These are phyloP conservation scores for Dasyornis broadbenti DNA, from an alignment of 2,113 vertebrate species.

Conservation along the genomic window DNA sequence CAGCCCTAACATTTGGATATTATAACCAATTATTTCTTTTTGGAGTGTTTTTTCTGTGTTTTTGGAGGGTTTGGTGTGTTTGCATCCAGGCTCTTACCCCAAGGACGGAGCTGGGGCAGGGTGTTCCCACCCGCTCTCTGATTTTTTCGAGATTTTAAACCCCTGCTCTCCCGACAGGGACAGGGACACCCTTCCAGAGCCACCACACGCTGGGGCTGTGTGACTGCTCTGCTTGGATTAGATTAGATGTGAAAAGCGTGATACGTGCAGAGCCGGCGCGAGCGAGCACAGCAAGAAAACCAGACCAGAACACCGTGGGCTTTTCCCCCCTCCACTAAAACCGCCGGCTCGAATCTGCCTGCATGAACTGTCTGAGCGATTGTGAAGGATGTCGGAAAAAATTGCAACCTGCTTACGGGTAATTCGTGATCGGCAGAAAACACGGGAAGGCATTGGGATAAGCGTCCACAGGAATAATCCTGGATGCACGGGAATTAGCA, in stretches of 20 bases:
- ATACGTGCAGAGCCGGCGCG: background rate
- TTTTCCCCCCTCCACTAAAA: background rate
- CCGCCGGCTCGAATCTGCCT: background rate
- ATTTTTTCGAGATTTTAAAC: background rate
- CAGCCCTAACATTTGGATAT: background rate
- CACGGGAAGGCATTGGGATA: rapidly evolving
- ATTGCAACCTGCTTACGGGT: background rate
- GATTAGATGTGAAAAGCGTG: background rate
- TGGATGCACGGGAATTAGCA: background rate
- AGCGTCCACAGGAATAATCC: background rate
- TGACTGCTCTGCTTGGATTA: background rate
- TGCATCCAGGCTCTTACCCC: background rate
- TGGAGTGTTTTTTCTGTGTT: rapidly evolving
- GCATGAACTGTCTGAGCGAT: background rate
- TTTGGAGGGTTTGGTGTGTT: background rate
- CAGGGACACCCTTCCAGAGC: background rate
- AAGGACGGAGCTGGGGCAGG: background rate
- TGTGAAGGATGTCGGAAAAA: background rate
- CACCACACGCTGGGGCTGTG: background rate
- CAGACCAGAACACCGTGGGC: background rate
- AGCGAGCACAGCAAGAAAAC: background rate
- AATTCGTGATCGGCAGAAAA: background rate
- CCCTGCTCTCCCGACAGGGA: background rate
- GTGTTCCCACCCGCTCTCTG: background rate
- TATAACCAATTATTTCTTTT: background rate